phyloP scores from a whole-genome alignment of 2,113 vertebrate genomes.

The Microtus ochrogaster region DNA sequence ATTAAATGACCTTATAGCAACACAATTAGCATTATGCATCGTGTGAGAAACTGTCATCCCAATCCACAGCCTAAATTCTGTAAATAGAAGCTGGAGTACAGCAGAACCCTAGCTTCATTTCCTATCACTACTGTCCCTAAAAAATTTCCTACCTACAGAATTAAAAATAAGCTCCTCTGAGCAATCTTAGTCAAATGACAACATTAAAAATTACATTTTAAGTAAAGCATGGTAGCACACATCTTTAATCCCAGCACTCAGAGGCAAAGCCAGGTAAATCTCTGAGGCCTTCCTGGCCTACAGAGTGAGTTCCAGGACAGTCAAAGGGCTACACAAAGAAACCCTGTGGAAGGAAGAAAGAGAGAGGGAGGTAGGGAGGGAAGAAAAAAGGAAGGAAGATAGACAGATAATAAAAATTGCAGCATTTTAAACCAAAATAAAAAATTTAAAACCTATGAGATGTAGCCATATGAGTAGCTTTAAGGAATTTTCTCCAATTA shows the following conservation, averaged over 20 bases:
- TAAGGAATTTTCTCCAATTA: neutral
- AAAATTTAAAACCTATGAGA: neutral
- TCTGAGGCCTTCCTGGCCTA: neutral
- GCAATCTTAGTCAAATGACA: neutral
- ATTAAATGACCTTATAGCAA: constrained; percentile 22
- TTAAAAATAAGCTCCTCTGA: neutral
- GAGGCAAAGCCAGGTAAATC: neutral
- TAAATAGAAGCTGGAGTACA: neutral
- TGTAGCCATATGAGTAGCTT: neutral
- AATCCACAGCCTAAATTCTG: neutral
- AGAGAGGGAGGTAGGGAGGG: too few relatives aligned
- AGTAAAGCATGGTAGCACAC: neutral
- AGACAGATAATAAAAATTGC: neutral
- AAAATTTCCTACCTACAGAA: neutral
- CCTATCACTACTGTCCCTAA: neutral
- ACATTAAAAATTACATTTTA: neutral
- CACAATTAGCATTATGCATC: neutral
- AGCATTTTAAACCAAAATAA: neutral
- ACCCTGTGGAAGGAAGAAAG: too few relatives aligned
- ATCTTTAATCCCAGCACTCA: neutral
- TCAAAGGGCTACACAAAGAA: neutral
- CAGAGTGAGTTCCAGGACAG: neutral
- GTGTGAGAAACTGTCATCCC: neutral
- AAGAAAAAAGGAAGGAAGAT: too few relatives aligned
- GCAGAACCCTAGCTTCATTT: neutral